These are phyloP conservation scores for Uropsilus gracilis DNA, from an alignment of 2,113 vertebrate species.

Conservation along the genomic window DNA sequence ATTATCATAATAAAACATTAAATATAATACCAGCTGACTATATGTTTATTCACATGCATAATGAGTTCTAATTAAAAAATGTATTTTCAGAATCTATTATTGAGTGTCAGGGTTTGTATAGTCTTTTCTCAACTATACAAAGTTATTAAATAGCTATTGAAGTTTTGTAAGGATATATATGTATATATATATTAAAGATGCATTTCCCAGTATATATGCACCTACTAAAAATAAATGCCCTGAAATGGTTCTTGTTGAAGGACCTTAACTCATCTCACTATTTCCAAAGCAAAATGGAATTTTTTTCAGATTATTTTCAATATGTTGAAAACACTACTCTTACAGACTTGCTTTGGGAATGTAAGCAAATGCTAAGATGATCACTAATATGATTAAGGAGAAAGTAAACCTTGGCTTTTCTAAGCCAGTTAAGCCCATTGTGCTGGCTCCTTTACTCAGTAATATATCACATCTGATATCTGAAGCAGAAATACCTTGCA, in stretches of 20 bases:
- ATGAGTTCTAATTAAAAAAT: neutral
- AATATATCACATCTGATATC: slow-evolving; percentile 80
- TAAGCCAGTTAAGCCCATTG: slow-evolving; percentile 81
- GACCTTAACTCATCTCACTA: neutral
- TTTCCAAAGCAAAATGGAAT: slow-evolving; percentile 48
- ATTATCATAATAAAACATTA: neutral
- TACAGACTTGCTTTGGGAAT: slow-evolving; percentile 80
- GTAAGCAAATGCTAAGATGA: slow-evolving; percentile 83
- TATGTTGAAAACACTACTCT: slow-evolving; percentile 81
- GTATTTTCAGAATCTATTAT: neutral
- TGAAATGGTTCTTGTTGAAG: neutral
- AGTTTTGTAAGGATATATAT: neutral
- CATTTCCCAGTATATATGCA: slow-evolving; percentile 60
- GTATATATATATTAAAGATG: neutral
- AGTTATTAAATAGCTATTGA: too few relatives aligned
- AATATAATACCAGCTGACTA: neutral
- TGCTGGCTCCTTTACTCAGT: slow-evolving; percentile 55
- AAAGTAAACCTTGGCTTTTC: slow-evolving; percentile 75
- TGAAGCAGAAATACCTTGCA: slow-evolving; percentile 70
- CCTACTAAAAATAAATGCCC: slow-evolving; percentile 50
- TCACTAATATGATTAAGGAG: slow-evolving; percentile 82
- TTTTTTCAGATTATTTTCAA: slow-evolving; percentile 83
- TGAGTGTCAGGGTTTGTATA: neutral
- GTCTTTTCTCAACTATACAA: neutral
- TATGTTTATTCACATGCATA: neutral